Percentiles rank a stretch among this genome's conserved stretches.
phyloP scores from a whole-genome alignment of 2,888 invertebrate species.

The Dynastes hyllus region DNA sequence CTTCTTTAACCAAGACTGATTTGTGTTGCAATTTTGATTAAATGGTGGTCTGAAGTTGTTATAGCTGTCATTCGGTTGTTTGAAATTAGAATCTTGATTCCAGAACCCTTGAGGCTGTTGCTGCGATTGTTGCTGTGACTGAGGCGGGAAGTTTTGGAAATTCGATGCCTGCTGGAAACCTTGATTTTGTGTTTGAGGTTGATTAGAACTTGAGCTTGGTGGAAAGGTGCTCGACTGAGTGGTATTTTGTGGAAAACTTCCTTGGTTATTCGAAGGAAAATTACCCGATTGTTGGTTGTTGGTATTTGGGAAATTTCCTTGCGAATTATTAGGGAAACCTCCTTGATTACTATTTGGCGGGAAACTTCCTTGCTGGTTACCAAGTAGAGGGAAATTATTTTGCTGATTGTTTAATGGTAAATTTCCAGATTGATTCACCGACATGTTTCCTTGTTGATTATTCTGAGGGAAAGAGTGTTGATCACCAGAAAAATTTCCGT shows the following conservation, averaged over 20 bases:
- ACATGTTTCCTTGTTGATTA: constrained; percentile 52
- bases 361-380: constrained; percentile 26
- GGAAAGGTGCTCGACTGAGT: constrained; percentile 35
- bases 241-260: constrained; percentile 17
- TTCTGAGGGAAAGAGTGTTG: constrained; percentile 47
- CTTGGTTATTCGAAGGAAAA: constrained; percentile 30
- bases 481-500: constrained; percentile 6
- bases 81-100: constrained; percentile 52
- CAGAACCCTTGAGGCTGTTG: constrained; percentile 54
- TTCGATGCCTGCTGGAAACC: constrained; percentile 48
- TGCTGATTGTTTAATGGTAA: constrained; percentile 1
- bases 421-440: constrained; percentile 58
- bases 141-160: constrained; percentile 51
- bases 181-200: constrained; percentile 52
- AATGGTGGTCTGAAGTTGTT: constrained; percentile 62
- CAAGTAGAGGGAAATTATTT: constrained; percentile 26
- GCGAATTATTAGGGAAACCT: background rate
- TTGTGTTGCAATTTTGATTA: constrained; percentile 61
- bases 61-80: constrained; percentile 60
- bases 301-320: constrained; percentile 42
- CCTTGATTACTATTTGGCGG: constrained; percentile 8
- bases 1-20: constrained; percentile 66
- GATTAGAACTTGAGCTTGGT: constrained; percentile 38
- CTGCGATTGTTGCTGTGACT: constrained; percentile 49
- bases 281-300: background rate